phyloP scores from a whole-genome alignment of 2,113 vertebrate genomes.

The Chaetura pelagica region DNA sequence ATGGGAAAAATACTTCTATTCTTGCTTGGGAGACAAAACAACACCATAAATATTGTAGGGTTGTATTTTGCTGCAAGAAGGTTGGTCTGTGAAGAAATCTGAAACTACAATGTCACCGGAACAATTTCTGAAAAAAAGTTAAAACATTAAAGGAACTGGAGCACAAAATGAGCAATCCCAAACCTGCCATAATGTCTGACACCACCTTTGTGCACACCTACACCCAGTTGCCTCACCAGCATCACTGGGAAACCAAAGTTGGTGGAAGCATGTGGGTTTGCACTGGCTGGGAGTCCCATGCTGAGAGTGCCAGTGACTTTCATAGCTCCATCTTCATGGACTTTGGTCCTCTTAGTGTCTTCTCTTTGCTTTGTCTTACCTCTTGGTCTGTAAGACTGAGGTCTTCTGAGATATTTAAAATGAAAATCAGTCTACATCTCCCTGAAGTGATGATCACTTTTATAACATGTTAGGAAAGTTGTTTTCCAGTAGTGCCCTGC shows the following conservation, averaged over 20 bases:
- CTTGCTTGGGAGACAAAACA: background rate
- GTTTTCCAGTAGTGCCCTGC: background rate
- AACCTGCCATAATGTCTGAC: background rate
- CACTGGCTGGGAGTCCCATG: fast-evolving
- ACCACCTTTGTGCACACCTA: background rate
- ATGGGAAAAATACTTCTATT: background rate
- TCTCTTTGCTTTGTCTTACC: background rate
- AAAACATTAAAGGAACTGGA: background rate
- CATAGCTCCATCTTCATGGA: background rate
- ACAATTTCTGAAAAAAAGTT: background rate
- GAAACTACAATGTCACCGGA: background rate
- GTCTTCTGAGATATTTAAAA: background rate
- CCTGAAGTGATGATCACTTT: background rate
- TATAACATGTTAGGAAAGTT: background rate
- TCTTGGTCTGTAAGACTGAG: background rate
- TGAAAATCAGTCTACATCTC: background rate
- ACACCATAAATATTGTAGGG: background rate
- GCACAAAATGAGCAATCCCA: background rate
- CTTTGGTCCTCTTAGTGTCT: background rate
- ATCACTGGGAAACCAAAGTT: background rate
- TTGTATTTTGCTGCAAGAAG: background rate
- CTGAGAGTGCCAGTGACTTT: background rate
- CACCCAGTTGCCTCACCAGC: background rate
- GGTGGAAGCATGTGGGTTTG: background rate
- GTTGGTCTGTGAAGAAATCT: background rate